phyloP scores from a whole-genome alignment of 1,140 invertebrate species.

The Drosophila nasuta region DNA sequence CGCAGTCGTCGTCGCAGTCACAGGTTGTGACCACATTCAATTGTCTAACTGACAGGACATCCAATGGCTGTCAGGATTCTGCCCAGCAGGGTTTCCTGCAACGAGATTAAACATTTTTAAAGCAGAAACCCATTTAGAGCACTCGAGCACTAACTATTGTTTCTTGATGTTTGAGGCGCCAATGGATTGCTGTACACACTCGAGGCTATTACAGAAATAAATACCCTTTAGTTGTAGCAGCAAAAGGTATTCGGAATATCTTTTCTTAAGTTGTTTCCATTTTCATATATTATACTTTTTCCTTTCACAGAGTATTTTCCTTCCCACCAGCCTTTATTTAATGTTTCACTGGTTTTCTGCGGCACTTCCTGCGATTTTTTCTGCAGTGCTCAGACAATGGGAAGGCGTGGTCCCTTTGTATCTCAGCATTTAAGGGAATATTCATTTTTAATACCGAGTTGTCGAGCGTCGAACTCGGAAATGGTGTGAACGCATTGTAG shows the following conservation, averaged over 20 bases:
- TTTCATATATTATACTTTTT: neutral
- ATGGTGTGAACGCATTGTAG: neutral
- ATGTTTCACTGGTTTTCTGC: neutral
- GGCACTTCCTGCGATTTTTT: neutral
- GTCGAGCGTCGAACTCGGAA: neutral
- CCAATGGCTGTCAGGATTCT: slow-evolving; percentile 1
- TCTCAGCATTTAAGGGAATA: slow-evolving; percentile 1
- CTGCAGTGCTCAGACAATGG: neutral
- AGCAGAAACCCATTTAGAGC: neutral
- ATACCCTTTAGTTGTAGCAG: neutral
- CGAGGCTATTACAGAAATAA: neutral
- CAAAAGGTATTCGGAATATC: neutral
- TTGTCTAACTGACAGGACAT: slow-evolving; percentile 6
- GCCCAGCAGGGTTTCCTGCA: neutral
- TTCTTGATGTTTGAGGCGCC: neutral
- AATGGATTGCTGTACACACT: slow-evolving; percentile 3
- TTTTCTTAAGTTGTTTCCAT: neutral
- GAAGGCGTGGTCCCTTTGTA: neutral
- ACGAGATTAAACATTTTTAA: slow-evolving; percentile 4
- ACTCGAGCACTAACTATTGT: neutral
- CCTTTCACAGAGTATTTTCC: neutral
- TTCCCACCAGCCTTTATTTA: neutral
- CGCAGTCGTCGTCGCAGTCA: slow-evolving; percentile 3
- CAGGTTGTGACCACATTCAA: slow-evolving; percentile 12
- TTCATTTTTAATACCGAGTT: slow-evolving; percentile 4